phyloP scores from a whole-genome alignment of 1,140 invertebrate genomes.

The Lepidurus packardi region DNA sequence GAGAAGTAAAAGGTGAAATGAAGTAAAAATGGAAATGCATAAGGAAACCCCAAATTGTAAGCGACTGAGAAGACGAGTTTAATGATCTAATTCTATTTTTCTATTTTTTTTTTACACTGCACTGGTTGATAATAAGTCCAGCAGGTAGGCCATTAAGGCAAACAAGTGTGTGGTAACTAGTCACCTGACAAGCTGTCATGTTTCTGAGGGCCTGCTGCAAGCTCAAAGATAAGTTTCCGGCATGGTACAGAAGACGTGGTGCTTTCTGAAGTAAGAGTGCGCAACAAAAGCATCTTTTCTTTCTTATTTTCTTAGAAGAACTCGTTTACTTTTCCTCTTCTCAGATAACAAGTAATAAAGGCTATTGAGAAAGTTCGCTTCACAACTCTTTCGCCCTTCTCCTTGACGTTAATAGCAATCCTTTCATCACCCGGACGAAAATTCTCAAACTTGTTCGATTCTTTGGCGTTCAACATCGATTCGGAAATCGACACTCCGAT shows the following conservation, averaged over 20 bases:
- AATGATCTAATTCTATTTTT: not conserved
- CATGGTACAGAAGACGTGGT: not conserved
- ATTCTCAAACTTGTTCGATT: too few relatives aligned
- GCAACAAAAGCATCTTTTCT: not conserved
- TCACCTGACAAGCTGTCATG: conserved; percentile 18
- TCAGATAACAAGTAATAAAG: not conserved
- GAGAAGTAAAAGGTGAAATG: too few relatives aligned
- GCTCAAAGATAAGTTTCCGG: not conserved
- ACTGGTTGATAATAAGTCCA: not conserved
- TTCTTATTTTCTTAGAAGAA: not conserved
- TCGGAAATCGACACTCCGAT: too few relatives aligned
- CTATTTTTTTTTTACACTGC: not conserved
- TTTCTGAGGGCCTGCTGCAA: not conserved
- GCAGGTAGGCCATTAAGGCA: conserved; percentile 13
- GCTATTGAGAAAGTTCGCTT: not conserved
- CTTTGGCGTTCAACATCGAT: too few relatives aligned
- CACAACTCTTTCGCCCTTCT: not conserved
- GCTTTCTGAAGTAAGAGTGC: too few relatives aligned
- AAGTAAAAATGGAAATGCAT: not conserved
- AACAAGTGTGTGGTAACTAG: conserved; percentile 19
- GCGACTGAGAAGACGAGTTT: not conserved
- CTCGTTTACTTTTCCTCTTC: not conserved
- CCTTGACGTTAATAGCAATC: not conserved
- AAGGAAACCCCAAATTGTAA: not conserved
- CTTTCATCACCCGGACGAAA: too few relatives aligned